Evolutionary conservation across 1,140 invertebrate species (phyloP).

Genomic region (Leptopilina clavipes): DNA sequence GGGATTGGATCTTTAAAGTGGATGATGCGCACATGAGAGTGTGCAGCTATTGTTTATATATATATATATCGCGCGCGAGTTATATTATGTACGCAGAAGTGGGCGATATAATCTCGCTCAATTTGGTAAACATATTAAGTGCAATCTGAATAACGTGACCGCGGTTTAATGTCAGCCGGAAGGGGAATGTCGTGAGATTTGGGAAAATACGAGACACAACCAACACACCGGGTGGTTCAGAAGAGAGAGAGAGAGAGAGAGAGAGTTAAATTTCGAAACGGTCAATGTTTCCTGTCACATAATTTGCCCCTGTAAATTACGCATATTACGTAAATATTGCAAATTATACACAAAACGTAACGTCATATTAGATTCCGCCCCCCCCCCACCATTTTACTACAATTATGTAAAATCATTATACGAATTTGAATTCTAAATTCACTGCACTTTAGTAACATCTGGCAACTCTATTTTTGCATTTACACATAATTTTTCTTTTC

Average conservation of each 20-base stretch:
- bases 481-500: no score
- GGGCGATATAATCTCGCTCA: slow-evolving; percentile 61
- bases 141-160: slow-evolving; percentile 64
- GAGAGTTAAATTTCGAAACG: background rate
- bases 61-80: background rate
- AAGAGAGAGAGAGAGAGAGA: no score
- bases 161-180: slow-evolving; percentile 55
- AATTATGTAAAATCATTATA: no score
- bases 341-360: background rate
- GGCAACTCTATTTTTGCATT: no score
- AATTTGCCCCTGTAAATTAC: slow-evolving; percentile 16
- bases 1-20: no score
- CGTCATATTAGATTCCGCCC: background rate
- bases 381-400: background rate
- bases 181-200: slow-evolving; percentile 44
- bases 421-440: no score
- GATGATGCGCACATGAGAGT: no score
- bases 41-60: no score
- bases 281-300: slow-evolving; percentile 29
- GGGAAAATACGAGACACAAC: slow-evolving; percentile 43
- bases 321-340: background rate
- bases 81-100: slow-evolving; percentile 59
- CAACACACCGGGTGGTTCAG: background rate
- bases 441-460: no score
- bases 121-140: slow-evolving; percentile 68